Evolutionary conservation across 2,888 invertebrate genomes (phyloP).

Genomic region (Leptinotarsa rubiginosa): DNA sequence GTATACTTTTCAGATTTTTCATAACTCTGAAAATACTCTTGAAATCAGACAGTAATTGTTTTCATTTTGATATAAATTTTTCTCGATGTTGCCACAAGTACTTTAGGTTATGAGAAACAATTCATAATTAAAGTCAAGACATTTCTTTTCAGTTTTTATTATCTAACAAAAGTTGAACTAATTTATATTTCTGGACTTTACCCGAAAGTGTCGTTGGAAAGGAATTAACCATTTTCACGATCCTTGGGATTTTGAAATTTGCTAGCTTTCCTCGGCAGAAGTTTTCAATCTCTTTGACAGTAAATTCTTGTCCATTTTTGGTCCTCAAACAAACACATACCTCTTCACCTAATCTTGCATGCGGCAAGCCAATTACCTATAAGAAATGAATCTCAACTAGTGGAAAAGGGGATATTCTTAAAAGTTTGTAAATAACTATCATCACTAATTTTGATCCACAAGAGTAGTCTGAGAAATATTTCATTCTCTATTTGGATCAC

Average conservation of each 20-base stretch:
- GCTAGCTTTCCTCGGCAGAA: constrained; percentile 80
- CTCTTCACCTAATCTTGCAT: constrained; percentile 83
- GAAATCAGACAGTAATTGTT: too few relatives aligned
- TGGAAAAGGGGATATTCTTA: not conserved
- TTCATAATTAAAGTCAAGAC: too few relatives aligned
- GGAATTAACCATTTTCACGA: constrained; percentile 74
- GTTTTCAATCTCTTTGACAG: constrained; percentile 71
- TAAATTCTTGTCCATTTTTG: constrained; percentile 68
- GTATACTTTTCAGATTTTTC: too few relatives aligned
- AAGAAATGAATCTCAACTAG: constrained; percentile 39
- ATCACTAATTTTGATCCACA: too few relatives aligned
- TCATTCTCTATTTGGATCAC: not conserved
- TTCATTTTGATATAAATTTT: too few relatives aligned
- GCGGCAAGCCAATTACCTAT: constrained; percentile 80
- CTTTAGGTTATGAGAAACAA: too few relatives aligned
- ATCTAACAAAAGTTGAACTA: constrained; percentile 57
- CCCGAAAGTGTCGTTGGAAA: constrained; percentile 88
- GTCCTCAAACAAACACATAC: constrained; percentile 77
- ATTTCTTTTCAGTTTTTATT: constrained; percentile 7
- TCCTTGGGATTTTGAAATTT: constrained; percentile 84
- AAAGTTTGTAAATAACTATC: not conserved
- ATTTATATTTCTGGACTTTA: constrained; percentile 81
- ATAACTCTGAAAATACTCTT: too few relatives aligned
- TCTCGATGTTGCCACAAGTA: too few relatives aligned
- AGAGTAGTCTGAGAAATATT: not conserved